Percentiles rank a stretch among this genome's conserved stretches.
Conservation (phyloP, 2,113 vertebrate species). For the Misgurnus anguillicaudatus region DNA sequence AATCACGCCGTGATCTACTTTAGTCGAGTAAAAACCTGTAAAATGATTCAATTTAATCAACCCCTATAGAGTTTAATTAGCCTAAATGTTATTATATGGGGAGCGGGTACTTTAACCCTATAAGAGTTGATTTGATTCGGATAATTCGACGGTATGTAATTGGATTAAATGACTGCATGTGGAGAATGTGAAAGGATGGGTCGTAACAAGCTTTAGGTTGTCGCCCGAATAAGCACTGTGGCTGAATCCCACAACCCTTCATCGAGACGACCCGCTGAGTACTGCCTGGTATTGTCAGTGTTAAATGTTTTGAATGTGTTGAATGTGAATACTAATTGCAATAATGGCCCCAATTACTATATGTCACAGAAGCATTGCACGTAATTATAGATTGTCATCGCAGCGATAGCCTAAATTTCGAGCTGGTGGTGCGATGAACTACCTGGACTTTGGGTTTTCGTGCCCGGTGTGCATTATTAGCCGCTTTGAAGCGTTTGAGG, state of each 20-base stretch:
- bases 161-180: slow-evolving; percentile 7
- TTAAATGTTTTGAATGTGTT: not conserved
- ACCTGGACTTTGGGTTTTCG: not conserved
- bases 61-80: not conserved
- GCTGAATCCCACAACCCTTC: not conserved
- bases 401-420: slow-evolving; percentile 14
- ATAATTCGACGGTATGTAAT: not conserved
- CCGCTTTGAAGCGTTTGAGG: not conserved
- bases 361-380: not conserved
- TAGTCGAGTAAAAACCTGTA: not conserved
- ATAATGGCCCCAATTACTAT: slow-evolving; percentile 25
- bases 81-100: not conserved
- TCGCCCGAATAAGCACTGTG: not conserved
- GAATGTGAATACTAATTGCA: slow-evolving; percentile 7
- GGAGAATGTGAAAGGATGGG: not conserved
- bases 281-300: not conserved
- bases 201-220: slow-evolving; percentile 6
- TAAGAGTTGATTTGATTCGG: not conserved
- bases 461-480: slow-evolving; percentile 9
- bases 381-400: slow-evolving; percentile 30
- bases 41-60: not conserved
- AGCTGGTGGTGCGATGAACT: not conserved
- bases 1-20: not conserved
- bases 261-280: not conserved
- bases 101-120: not conserved